Conservation (phyloP, 2,113 vertebrate genomes). For the Smithornis capensis region DNA sequence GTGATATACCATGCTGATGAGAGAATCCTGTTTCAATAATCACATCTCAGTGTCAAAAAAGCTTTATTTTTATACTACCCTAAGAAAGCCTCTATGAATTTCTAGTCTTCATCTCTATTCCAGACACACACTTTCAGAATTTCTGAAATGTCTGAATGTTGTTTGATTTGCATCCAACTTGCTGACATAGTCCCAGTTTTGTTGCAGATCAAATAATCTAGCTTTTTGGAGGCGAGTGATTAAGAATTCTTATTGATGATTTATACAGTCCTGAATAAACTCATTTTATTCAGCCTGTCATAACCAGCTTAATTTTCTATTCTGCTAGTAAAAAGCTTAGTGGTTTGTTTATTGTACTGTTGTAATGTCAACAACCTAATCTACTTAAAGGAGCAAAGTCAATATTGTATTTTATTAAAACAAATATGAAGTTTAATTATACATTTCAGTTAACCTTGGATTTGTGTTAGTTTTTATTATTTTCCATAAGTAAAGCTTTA, state of each 20-base stretch:
- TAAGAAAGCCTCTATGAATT: conserved; percentile 7
- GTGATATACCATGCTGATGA: neutral
- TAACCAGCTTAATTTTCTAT: conserved; percentile 63
- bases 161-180: conserved; percentile 53
- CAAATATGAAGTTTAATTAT: conserved; percentile 68
- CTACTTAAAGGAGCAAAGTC: conserved; percentile 66
- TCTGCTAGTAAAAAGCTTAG: conserved; percentile 58
- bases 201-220: conserved; percentile 57
- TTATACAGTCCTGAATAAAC: conserved; percentile 53
- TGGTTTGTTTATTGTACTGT: conserved; percentile 48
- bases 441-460: conserved; percentile 66
- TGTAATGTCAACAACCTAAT: conserved; percentile 63
- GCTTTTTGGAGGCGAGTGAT: conserved; percentile 40
- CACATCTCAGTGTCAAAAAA: neutral
- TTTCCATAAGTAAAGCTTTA: conserved; percentile 53
- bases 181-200: conserved; percentile 58
- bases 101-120: conserved; percentile 42
- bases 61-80: neutral
- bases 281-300: conserved; percentile 55
- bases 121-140: neutral
- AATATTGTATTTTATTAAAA: conserved; percentile 68
- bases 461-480: conserved; percentile 46
- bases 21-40: neutral
- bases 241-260: conserved; percentile 59
- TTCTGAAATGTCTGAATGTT: conserved; percentile 51